Conservation (phyloP, 2,797 vertebrate species). For the Columba guinea region DNA sequence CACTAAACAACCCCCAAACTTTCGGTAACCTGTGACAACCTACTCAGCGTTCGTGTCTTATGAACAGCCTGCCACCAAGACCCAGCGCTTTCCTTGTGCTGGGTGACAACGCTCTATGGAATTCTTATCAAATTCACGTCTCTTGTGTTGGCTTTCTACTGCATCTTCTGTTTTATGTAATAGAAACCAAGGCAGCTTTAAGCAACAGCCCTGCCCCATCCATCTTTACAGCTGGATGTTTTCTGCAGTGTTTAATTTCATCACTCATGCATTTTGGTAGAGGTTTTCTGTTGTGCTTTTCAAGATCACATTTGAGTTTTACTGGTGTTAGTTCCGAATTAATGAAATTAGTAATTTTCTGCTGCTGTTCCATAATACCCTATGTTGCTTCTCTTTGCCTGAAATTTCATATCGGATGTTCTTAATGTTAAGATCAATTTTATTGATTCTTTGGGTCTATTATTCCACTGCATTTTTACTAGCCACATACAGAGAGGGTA, state of each 20-base stretch:
- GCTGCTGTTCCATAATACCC: constrained; percentile 4
- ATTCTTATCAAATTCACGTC: not conserved
- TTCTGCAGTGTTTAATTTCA: constrained; percentile 47
- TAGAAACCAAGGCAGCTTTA: constrained; percentile 2
- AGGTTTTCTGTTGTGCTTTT: not conserved
- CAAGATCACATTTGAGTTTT: constrained; percentile 55
- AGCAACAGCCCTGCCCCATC: constrained; percentile 1
- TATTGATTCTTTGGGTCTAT: constrained; percentile 73
- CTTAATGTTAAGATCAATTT: constrained; percentile 76
- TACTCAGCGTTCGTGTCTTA: not conserved
- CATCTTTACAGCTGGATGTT: not conserved
- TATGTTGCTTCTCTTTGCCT: constrained; percentile 46
- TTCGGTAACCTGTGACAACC: not conserved
- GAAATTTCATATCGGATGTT: constrained; percentile 68
- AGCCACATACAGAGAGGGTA: constrained; percentile 51
- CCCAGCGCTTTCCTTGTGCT: not conserved
- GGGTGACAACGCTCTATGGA: not conserved
- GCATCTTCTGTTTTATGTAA: not conserved
- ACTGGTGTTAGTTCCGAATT: constrained; percentile 50
- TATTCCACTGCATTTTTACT: constrained; percentile 50
- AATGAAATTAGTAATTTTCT: constrained; percentile 67
- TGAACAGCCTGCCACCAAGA: not conserved
- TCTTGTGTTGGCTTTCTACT: constrained; percentile 1
- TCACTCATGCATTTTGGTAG: not conserved
- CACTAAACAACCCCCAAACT: not conserved